phyloP scores from a whole-genome alignment of 1,140 invertebrate species.

The Ceratosolen solmsi region DNA sequence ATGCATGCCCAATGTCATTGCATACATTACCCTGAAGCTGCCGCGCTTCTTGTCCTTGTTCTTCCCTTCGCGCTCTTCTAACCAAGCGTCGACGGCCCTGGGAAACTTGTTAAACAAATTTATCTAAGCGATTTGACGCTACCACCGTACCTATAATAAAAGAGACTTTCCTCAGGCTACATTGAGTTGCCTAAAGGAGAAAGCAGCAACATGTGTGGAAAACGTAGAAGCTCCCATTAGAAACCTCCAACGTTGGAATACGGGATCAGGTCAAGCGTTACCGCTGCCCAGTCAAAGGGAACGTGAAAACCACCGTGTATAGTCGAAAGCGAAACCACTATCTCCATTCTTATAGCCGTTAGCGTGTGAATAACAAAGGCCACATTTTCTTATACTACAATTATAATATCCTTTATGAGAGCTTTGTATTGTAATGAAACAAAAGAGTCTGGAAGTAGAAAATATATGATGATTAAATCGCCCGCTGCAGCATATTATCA shows the following conservation, averaged over 20 bases:
- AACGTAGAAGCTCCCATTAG: slow-evolving; percentile 20
- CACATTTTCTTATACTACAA: background rate
- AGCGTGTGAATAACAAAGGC: background rate
- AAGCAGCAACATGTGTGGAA: background rate
- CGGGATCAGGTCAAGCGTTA: slow-evolving; percentile 26
- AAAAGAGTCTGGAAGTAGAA: background rate
- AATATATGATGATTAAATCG: background rate
- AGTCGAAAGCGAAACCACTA: slow-evolving; percentile 1
- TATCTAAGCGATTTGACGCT: slow-evolving; percentile 42
- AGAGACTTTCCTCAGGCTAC: slow-evolving; percentile 11
- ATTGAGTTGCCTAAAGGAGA: too few species aligned
- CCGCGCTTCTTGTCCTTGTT: background rate
- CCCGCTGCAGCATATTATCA: background rate
- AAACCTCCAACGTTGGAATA: background rate
- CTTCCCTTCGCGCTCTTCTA: background rate
- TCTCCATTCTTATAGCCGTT: background rate
- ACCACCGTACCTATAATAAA: slow-evolving; percentile 51
- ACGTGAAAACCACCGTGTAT: background rate
- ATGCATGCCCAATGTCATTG: slow-evolving; percentile 49
- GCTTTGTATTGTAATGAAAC: background rate
- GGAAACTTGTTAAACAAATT: slow-evolving; percentile 62
- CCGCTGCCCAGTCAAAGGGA: slow-evolving; percentile 12
- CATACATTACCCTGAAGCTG: slow-evolving; percentile 43
- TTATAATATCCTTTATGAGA: background rate
- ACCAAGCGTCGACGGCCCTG: background rate